Evolutionary conservation across 2,797 vertebrate genomes (phyloP).

Genomic region (Phalanger gymnotis): DNA sequence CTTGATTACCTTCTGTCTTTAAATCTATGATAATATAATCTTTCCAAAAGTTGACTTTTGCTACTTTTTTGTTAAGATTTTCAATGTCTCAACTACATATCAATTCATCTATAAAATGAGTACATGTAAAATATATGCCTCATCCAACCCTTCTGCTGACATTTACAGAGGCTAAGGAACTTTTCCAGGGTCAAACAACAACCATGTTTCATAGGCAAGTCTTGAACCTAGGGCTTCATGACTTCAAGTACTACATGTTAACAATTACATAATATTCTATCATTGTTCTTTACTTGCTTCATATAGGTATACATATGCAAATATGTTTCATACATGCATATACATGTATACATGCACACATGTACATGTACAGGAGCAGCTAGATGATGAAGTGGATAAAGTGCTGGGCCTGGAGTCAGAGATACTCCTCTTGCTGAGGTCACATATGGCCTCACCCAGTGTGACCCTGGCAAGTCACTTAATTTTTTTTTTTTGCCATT

Average conservation of each 20-base stretch:
- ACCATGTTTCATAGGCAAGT: not conserved
- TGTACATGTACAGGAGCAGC: not conserved
- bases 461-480: not conserved
- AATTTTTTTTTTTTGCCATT: not conserved
- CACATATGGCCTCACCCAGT: not conserved
- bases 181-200: too few relatives aligned
- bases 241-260: not conserved
- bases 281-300: not conserved
- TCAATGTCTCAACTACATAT: not conserved
- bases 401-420: not conserved
- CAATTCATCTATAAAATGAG: not conserved
- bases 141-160: not conserved
- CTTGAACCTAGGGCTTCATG: not conserved
- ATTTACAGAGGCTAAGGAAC: not conserved
- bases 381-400: not conserved
- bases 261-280: not conserved
- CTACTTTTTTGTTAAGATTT: not conserved
- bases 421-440: not conserved
- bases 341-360: too few relatives aligned
- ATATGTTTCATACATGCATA: not conserved
- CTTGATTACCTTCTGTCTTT: not conserved
- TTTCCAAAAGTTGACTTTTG: not conserved
- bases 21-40: not conserved
- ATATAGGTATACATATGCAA: not conserved
- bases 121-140: not conserved